Percentiles rank a stretch among this genome's conserved stretches.
phyloP scores from a whole-genome alignment of 2,888 invertebrate genomes.

The Scelioninae gen. 2 region DNA sequence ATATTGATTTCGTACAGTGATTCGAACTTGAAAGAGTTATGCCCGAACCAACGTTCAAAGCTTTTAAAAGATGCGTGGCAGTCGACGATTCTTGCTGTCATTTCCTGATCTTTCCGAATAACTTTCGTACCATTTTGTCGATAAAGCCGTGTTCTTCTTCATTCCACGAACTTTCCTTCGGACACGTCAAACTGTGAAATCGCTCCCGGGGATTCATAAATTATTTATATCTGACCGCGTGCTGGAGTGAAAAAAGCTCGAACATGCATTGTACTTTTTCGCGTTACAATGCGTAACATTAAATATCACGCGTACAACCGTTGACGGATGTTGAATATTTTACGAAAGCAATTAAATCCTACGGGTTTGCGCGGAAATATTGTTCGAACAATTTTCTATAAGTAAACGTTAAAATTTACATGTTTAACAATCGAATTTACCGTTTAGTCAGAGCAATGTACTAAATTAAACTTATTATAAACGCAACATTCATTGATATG shows the following conservation, averaged over 20 bases:
- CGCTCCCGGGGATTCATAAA: conserved; percentile 19
- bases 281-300: no score
- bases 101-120: conserved; percentile 46
- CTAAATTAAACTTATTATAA: no score
- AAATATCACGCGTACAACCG: no score
- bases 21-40: conserved; percentile 32
- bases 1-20: conserved; percentile 35
- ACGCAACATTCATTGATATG: no score
- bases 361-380: no score
- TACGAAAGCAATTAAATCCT: no score
- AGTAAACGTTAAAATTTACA: no score
- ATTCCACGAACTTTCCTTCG: conserved; percentile 37
- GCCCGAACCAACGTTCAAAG: conserved; percentile 15
- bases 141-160: conserved; percentile 38
- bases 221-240: conserved; percentile 26
- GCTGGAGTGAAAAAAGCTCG: conserved; percentile 3
- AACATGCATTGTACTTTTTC: no score
- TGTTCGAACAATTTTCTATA: no score
- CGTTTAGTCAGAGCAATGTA: no score
- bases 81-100: conserved; percentile 38
- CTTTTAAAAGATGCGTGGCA: conserved; percentile 40
- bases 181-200: conserved; percentile 39
- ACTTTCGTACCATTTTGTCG: conserved; percentile 34
- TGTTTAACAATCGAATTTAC: no score
- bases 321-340: no score